Conservation (phyloP, 2,113 vertebrate genomes). For the Leptocoma aspasia region DNA sequence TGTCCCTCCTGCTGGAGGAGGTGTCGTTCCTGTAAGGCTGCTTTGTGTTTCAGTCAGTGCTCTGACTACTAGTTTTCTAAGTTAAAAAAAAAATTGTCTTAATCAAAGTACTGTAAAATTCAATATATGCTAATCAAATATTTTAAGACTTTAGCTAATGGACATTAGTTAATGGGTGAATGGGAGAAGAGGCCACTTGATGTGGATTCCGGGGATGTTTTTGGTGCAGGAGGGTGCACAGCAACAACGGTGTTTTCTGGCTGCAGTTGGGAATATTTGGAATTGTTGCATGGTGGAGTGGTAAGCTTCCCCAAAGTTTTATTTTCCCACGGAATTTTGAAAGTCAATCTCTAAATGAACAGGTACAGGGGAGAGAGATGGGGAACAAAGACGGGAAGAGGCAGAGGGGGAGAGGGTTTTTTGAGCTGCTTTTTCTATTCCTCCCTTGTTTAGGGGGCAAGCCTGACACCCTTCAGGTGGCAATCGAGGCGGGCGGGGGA, state of each 20-base stretch:
- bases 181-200: background rate
- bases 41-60: background rate
- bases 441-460: no score
- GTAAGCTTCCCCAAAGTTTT: background rate
- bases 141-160: background rate
- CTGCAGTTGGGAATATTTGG: background rate
- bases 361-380: background rate
- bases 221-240: rapidly evolving
- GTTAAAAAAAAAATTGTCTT: background rate
- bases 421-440: background rate
- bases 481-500: rapidly evolving
- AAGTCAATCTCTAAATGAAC: background rate
- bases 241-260: background rate
- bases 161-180: background rate
- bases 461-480: rapidly evolving
- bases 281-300: background rate
- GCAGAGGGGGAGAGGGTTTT: background rate
- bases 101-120: background rate
- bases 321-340: rapidly evolving
- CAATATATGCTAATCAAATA: background rate
- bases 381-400: no score
- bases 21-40: background rate
- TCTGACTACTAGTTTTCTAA: background rate
- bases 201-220: background rate
- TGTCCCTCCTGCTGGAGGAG: rapidly evolving